These are phyloP conservation scores for Pleuronectes platessa DNA, from an alignment of 2,113 vertebrate species.

Conservation along the genomic window DNA sequence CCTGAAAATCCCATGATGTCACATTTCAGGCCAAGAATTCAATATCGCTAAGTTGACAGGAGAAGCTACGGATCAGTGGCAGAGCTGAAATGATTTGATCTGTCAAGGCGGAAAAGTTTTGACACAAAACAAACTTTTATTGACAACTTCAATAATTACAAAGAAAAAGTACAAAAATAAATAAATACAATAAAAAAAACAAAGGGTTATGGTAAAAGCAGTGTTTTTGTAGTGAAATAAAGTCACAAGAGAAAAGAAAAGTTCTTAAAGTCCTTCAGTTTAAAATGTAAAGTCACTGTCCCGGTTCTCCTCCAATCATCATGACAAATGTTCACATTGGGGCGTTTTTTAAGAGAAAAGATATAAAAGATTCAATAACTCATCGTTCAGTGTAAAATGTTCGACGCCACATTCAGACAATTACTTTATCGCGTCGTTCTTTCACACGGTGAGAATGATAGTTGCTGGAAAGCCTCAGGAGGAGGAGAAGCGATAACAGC, in stretches of 20 bases:
- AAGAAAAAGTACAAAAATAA: conserved; percentile 24
- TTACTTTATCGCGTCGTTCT: not conserved
- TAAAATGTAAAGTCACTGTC: not conserved
- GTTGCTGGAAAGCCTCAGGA: not conserved
- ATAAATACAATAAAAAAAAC: conserved; percentile 30
- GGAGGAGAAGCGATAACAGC: not conserved
- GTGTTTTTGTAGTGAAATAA: not conserved
- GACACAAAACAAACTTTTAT: conserved; percentile 15
- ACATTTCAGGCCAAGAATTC: too few relatives aligned
- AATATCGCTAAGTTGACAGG: too few relatives aligned
- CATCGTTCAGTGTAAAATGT: not conserved
- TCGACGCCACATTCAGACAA: not conserved
- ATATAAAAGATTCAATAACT: not conserved
- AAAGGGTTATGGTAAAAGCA: not conserved
- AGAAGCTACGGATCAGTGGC: not conserved
- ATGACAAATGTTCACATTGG: not conserved
- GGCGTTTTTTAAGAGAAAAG: not conserved
- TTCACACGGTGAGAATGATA: conserved; percentile 13
- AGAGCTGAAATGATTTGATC: not conserved
- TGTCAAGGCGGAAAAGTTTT: not conserved
- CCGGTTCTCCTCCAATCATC: not conserved
- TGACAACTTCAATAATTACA: conserved; percentile 6
- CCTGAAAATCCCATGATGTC: too few relatives aligned
- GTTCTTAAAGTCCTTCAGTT: not conserved
- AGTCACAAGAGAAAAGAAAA: not conserved